These are phyloP conservation scores for Neosilurus hyrtlii DNA, from an alignment of 2,797 vertebrate genomes.

Conservation along the genomic window DNA sequence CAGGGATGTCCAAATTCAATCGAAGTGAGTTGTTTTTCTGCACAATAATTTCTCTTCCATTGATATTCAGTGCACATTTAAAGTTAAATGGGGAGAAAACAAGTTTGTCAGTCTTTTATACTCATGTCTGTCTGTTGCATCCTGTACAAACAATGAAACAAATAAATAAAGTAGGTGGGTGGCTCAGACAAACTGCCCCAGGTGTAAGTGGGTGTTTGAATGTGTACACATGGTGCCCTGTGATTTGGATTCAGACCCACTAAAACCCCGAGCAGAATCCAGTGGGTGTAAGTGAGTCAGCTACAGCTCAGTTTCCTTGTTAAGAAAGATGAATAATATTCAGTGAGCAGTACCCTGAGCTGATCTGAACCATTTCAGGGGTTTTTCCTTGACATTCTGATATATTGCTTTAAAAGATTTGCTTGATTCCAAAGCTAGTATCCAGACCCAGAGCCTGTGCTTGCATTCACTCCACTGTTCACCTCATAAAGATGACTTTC, in stretches of 20 bases:
- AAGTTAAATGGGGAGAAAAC: no score
- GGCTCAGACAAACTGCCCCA: no score
- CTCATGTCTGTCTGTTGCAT: background rate
- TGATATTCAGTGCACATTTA: no score
- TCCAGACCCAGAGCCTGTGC: background rate
- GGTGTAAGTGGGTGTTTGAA: no score
- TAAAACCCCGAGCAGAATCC: background rate
- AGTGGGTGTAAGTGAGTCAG: background rate
- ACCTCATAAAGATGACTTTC: constrained; percentile 39
- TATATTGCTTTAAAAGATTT: background rate
- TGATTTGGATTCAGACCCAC: no score
- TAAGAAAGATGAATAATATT: background rate
- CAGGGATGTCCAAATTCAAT: no score
- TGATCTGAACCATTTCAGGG: background rate
- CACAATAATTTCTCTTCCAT: no score
- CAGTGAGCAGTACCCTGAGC: background rate
- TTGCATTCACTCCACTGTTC: background rate
- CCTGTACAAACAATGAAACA: background rate
- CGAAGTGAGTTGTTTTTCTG: no score
- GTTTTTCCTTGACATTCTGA: background rate
- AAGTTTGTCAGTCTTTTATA: background rate
- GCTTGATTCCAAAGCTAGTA: background rate
- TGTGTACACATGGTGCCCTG: no score
- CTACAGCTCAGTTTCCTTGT: background rate
- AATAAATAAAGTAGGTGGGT: no score